These are phyloP conservation scores for Eulithis testata DNA, from an alignment of 2,888 invertebrate genomes.

Conservation along the genomic window DNA sequence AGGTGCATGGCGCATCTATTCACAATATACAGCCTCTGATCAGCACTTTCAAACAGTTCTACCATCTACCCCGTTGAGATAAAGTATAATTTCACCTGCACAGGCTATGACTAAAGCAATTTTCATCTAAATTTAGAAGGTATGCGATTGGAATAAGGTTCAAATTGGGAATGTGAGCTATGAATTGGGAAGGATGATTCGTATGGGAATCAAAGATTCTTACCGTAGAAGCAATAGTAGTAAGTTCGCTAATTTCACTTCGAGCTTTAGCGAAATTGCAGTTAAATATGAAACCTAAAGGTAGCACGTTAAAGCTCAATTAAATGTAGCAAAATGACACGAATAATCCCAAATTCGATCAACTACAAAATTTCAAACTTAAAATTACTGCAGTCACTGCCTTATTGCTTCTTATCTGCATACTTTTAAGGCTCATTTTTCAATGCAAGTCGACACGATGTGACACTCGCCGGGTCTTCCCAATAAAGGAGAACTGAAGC, in stretches of 20 bases:
- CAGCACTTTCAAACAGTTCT: conserved; percentile 20
- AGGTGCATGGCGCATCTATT: conserved; percentile 62
- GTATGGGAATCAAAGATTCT: conserved; percentile 35
- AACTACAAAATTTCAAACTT: background rate
- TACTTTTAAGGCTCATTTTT: background rate
- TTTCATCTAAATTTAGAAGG: conserved; percentile 1
- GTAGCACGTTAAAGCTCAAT: background rate
- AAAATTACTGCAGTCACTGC: background rate
- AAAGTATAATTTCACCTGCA: conserved; percentile 10
- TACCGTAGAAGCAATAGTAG: conserved; percentile 4
- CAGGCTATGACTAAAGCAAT: background rate
- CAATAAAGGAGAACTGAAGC: conserved; percentile 18
- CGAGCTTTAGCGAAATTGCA: background rate
- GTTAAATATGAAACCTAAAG: background rate
- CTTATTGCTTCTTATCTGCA: too few species aligned
- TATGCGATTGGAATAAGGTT: conserved; percentile 15
- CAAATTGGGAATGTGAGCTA: conserved; percentile 7
- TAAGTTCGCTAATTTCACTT: background rate
- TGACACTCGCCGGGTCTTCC: background rate
- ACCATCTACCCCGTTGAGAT: background rate
- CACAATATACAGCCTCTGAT: conserved; percentile 49
- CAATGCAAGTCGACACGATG: background rate
- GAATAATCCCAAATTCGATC: background rate
- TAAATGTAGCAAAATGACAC: background rate
- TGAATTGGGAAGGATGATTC: conserved; percentile 10